Base-by-base conservation (phyloP, 35 echinoderm and acorn worm species). In the Eucidaris tribuloides region DNA sequence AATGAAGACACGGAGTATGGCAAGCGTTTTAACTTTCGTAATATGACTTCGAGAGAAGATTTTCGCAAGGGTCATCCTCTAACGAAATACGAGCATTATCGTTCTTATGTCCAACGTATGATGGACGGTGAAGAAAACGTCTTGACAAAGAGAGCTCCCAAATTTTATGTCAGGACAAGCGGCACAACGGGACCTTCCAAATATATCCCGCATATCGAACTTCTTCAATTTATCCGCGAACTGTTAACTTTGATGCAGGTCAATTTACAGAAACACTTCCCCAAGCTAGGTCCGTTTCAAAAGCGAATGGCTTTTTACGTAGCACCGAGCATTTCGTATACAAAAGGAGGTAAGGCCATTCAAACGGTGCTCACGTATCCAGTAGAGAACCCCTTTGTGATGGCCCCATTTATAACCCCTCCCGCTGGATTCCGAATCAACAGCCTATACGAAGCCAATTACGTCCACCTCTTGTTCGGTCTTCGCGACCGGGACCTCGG, bases 161-260 rank as follows among this genome's bases (percentile, higher is more conserved):
- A 66, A 7, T 78, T 59, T 25, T 79, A 88, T 30, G 60, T 28
- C n/a, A 20, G 38, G 17, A 83, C 91, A 14, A 77, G 77, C 4
- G 91, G 91, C 9, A 93, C 91, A n/a, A 88, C 91, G 0, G 91
- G 91, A n/a, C 62, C 65, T n/a, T 42, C 58, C 0, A 88, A 88
- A 42, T 32, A 61, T 7, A 74, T 92, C 37, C 90, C 90, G 23
- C 24, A 22, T 7, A 52, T 50, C 31, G n/a, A 22, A 15, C 40
- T 39, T n/a, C 29, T 58, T 4, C 19, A 5, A 28, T 19, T 33
- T 13, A 71, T 80, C 11, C 5, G 4, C 24, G 13, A n/a, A 37
- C 1, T 20, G 22, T n/a, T 57, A 32, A 41, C 37, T 20, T 5
- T 28, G 27, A 24, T 23, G 17, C 11, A n/a, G n/a, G 3, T 6